A percentile compares a stretch with the other conserved stretches of the same genome.
These are phyloP conservation scores for Thalassaphorura encarpata DNA, from an alignment of 1,140 invertebrate species.

Conservation along the genomic window DNA sequence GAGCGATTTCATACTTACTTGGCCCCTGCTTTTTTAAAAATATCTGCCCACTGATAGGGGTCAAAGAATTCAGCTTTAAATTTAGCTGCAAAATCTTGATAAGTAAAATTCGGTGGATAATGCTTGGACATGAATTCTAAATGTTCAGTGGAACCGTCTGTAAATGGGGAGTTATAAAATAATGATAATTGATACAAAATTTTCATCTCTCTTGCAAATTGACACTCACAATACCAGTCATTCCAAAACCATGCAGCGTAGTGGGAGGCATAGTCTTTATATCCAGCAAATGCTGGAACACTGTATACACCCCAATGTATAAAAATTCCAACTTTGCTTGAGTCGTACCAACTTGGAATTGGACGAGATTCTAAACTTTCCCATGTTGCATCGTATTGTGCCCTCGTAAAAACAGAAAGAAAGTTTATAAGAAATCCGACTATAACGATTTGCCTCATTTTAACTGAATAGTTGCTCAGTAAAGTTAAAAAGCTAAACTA, in stretches of 20 bases:
- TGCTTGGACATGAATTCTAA: conserved; percentile 36
- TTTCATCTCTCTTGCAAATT: neutral
- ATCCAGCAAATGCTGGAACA: too few species aligned
- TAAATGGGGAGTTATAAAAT: neutral
- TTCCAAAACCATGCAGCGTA: neutral
- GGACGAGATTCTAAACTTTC: too few species aligned
- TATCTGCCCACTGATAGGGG: conserved; percentile 35
- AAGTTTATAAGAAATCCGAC: too few species aligned
- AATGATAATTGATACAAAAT: neutral
- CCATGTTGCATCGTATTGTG: too few species aligned
- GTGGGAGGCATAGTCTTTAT: too few species aligned
- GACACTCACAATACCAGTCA: neutral
- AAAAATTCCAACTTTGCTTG: too few species aligned
- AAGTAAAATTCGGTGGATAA: conserved; percentile 39
- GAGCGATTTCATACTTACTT: conserved; percentile 31
- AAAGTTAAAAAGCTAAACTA: too few species aligned
- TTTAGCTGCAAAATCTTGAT: conserved; percentile 40
- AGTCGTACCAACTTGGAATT: too few species aligned
- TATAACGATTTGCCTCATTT: too few species aligned
- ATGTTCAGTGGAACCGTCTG: neutral
- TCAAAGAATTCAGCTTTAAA: conserved; percentile 39
- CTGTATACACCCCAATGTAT: too few species aligned
- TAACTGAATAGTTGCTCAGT: too few species aligned
- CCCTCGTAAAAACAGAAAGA: too few species aligned
- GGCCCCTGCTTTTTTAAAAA: conserved; percentile 37